Conservation (phyloP, 2,113 vertebrate species). For the Xiphophorus hellerii region DNA sequence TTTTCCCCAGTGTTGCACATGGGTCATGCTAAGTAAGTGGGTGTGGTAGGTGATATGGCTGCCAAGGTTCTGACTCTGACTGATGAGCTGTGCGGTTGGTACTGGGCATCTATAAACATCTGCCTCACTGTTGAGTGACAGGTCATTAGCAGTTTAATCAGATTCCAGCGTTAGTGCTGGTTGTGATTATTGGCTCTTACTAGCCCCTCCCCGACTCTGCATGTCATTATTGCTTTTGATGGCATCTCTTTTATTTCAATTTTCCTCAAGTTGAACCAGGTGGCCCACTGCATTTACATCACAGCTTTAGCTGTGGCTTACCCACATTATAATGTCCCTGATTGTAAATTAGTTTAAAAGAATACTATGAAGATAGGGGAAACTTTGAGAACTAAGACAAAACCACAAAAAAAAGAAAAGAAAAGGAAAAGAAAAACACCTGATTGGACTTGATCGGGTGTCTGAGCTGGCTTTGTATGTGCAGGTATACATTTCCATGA, state of each 20-base stretch:
- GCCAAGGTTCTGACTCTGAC: slow-evolving; percentile 76
- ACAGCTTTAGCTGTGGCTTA: slow-evolving; percentile 2
- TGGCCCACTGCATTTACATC: slow-evolving; percentile 22
- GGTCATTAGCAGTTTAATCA: slow-evolving; percentile 79
- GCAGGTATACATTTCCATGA: slow-evolving; percentile 70
- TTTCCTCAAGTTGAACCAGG: slow-evolving; percentile 30
- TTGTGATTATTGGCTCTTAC: slow-evolving; percentile 71
- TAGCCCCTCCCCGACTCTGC: slow-evolving; percentile 57
- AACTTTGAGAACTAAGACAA: neutral
- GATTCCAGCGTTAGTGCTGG: slow-evolving; percentile 67
- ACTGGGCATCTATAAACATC: slow-evolving; percentile 76
- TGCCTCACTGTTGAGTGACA: slow-evolving; percentile 73
- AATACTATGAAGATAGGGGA: neutral
- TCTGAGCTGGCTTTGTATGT: slow-evolving; percentile 45
- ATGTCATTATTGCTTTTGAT: slow-evolving; percentile 66
- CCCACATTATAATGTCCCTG: slow-evolving; percentile 2
- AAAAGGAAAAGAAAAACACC: slow-evolving; percentile 11
- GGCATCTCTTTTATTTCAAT: slow-evolving; percentile 49
- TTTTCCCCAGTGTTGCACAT: slow-evolving; percentile 29
- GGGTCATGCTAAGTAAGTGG: slow-evolving; percentile 73
- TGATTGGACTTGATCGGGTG: neutral
- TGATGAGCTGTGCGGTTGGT: slow-evolving; percentile 77
- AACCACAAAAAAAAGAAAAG: slow-evolving; percentile 13
- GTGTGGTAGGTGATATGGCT: slow-evolving; percentile 72
- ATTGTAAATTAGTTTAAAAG: slow-evolving; percentile 1